Base-by-base conservation (phyloP, 2,797 vertebrate species). In the Clarias fuscus region DNA sequence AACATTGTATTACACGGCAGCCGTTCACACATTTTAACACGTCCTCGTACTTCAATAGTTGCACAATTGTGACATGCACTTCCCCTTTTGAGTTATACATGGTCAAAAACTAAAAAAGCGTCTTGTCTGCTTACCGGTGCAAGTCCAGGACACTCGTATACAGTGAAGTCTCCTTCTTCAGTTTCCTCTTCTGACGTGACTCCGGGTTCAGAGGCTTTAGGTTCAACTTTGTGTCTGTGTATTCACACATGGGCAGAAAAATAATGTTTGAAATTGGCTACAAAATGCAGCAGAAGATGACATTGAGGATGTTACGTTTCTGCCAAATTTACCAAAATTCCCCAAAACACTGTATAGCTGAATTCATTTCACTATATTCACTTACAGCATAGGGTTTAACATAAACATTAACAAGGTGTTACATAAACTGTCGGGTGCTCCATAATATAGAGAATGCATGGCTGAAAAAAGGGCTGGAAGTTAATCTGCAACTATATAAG, bases 71-170 rank as follows among this genome's bases (percentile, higher is more conserved):
- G 48, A 53, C 48, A 3, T 72, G 10, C 70, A 14, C 5, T 53
- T 53, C 24, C 14, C 24, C 14, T 68, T 7, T 22, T 40, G 33
- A n/a, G 71, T 73, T 43, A 48, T 11, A n/a, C 71, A 24, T 5
- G 4, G 22, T 3, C 2, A 18, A 59, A 59, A 77, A 24, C 73
- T 56, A 59, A 22, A 78, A 27, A 15, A 59, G 27, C 0, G 11
- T 24, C 20, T n/a, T 81, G 13, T 56, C 4, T 48, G 86, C 97
- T 62, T 90, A 99, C 98, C 37, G 98, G 98, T 71, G 98, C 98
- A 76, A 99, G 94, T 82, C 98, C 98, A 0, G 98, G 98, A 86
- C 98, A 99, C 91, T 99, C 98, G 0, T 99, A 99, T 43, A 99
- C 98, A 0, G 98, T 99, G 91, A 99, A 99, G 90, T 98, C 98